A percentile compares a stretch with the other conserved stretches of the same genome.
Evolutionary conservation across 2,797 vertebrate genomes (phyloP).

Genomic region (Oryzias sinensis): DNA sequence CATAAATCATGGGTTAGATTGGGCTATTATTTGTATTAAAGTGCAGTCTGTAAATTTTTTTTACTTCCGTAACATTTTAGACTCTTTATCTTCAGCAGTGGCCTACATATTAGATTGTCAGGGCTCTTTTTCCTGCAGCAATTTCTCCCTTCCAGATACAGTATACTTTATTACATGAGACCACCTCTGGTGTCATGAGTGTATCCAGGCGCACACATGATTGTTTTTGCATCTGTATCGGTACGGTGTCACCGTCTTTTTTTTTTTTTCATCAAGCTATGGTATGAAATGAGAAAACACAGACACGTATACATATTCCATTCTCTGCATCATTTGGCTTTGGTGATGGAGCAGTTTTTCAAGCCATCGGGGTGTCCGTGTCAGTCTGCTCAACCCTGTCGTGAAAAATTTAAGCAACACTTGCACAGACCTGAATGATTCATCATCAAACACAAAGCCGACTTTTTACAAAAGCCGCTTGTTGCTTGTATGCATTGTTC

Average conservation of each 20-base stretch:
- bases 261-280: slow-evolving; percentile 37
- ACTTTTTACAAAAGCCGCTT: slow-evolving; percentile 18
- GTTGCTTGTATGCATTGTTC: slow-evolving; percentile 25
- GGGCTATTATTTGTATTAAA: slow-evolving; percentile 4
- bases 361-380: slow-evolving; percentile 59
- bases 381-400: slow-evolving; percentile 67
- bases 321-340: slow-evolving; percentile 72
- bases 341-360: slow-evolving; percentile 64
- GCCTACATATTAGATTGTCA: slow-evolving; percentile 4
- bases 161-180: slow-evolving; percentile 22
- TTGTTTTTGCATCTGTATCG: slow-evolving; percentile 30
- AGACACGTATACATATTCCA: not conserved
- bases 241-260: slow-evolving; percentile 24
- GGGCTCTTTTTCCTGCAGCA: slow-evolving; percentile 13
- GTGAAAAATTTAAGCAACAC: slow-evolving; percentile 55
- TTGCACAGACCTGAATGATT: slow-evolving; percentile 63
- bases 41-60: not conserved
- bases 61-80: slow-evolving; percentile 6
- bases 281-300: slow-evolving; percentile 19
- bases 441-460: slow-evolving; percentile 24
- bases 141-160: slow-evolving; percentile 17
- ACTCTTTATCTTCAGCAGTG: slow-evolving; percentile 10
- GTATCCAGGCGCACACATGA: slow-evolving; percentile 18
- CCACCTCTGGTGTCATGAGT: slow-evolving; percentile 26
- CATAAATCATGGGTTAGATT: not conserved